These are phyloP conservation scores for Chromobotia macracanthus DNA, from an alignment of 2,797 vertebrate species.

Conservation along the genomic window DNA sequence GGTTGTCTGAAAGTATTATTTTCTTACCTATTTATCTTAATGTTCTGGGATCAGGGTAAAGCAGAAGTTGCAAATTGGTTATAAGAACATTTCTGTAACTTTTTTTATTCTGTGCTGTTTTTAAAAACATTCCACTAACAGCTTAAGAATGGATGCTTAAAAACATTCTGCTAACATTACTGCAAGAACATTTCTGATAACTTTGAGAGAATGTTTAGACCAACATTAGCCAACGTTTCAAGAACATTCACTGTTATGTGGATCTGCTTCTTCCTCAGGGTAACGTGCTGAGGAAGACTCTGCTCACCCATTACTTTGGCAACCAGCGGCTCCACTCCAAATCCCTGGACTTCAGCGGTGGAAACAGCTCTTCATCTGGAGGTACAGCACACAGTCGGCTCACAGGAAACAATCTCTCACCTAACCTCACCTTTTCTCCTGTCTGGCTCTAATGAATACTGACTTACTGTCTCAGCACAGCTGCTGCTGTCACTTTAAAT, in stretches of 20 bases:
- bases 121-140: no score
- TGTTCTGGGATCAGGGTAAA: no score
- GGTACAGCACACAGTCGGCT: constrained; percentile 65
- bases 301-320: constrained; percentile 90
- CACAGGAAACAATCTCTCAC: not conserved
- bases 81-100: no score
- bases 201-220: no score
- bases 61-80: no score
- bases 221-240: no score
- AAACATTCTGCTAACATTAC: no score
- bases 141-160: no score
- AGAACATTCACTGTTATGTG: no score
- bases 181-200: no score
- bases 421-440: not conserved
- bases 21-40: not conserved
- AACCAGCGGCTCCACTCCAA: constrained; percentile 78
- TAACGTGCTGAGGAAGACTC: constrained; percentile 88
- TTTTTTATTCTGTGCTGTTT: no score
- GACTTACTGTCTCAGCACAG: not conserved
- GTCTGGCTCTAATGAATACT: not conserved
- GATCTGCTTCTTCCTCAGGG: constrained; percentile 76
- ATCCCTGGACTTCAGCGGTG: constrained; percentile 79
- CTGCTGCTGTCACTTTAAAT: constrained; percentile 5
- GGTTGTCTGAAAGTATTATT: not conserved
- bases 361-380: constrained; percentile 79